Conservation (phyloP, 2,888 invertebrate species). For the Phengaris arion region DNA sequence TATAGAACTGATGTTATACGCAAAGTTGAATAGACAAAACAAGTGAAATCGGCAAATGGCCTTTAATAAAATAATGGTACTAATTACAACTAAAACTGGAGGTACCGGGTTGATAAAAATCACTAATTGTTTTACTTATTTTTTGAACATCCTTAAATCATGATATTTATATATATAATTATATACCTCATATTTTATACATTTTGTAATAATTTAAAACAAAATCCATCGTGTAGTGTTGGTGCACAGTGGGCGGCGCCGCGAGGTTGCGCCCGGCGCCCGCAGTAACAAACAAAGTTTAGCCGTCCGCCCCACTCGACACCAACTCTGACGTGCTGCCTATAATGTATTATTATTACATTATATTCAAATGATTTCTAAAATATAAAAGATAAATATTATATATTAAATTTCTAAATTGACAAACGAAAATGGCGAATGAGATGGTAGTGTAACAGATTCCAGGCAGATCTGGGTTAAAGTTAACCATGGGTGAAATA, state of each 20-base stretch:
- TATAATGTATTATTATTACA: slow-evolving; percentile 15
- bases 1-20: not conserved
- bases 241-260: slow-evolving; percentile 17
- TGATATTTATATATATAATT: not conserved
- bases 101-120: too few relatives aligned
- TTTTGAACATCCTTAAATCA: not conserved
- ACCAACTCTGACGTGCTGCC: slow-evolving; percentile 18
- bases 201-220: not conserved
- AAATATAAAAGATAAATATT: not conserved
- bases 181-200: not conserved
- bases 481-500: too few relatives aligned
- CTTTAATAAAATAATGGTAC: too few relatives aligned
- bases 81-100: too few relatives aligned
- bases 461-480: too few relatives aligned
- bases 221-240: not conserved
- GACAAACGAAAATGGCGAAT: too few relatives aligned
- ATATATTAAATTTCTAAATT: too few relatives aligned
- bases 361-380: not conserved
- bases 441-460: too few relatives aligned
- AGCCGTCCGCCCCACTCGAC: slow-evolving; percentile 33
- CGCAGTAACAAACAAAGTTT: slow-evolving; percentile 36
- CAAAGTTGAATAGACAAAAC: too few relatives aligned
- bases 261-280: slow-evolving; percentile 31
- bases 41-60: too few relatives aligned
- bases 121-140: too few relatives aligned